phyloP scores from a whole-genome alignment of 1,140 invertebrate genomes.

The Drosophila carrolli region DNA sequence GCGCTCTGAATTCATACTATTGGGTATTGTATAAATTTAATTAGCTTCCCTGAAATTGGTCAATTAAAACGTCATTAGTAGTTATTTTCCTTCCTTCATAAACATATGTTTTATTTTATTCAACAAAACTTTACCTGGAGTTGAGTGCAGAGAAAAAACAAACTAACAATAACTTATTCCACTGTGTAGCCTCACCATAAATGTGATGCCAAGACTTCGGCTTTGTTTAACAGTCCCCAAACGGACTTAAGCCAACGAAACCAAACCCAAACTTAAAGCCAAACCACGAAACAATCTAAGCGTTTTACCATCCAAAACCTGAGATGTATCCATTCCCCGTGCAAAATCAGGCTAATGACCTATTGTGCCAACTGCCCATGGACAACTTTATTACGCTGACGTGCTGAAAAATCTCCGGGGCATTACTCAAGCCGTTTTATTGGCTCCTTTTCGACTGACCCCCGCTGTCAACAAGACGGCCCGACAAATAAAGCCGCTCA shows the following conservation, averaged over 20 bases:
- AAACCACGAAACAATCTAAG: conserved; percentile 7
- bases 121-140: too few species aligned
- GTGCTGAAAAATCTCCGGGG: conserved; percentile 68
- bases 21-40: too few species aligned
- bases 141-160: too few species aligned
- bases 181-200: too few species aligned
- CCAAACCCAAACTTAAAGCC: background rate
- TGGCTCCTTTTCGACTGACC: conserved; percentile 34
- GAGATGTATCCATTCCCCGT: conserved; percentile 34
- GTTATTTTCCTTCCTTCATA: too few species aligned
- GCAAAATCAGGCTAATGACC: conserved; percentile 62
- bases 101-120: too few species aligned
- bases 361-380: conserved; percentile 47
- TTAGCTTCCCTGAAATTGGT: too few species aligned
- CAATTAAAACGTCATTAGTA: too few species aligned
- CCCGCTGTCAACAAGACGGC: conserved; percentile 53
- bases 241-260: background rate
- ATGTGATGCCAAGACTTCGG: too few species aligned
- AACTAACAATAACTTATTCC: too few species aligned
- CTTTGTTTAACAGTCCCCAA: background rate
- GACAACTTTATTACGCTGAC: conserved; percentile 79
- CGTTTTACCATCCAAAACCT: conserved; percentile 9
- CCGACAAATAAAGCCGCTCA: conserved; percentile 60
- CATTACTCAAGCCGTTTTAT: conserved; percentile 81
- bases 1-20: too few species aligned